Evolutionary conservation across 1,140 invertebrate species (phyloP), one percentile per base, ranked within the genome.

Genomic region (Dinothrombium tinctorium): DNA sequence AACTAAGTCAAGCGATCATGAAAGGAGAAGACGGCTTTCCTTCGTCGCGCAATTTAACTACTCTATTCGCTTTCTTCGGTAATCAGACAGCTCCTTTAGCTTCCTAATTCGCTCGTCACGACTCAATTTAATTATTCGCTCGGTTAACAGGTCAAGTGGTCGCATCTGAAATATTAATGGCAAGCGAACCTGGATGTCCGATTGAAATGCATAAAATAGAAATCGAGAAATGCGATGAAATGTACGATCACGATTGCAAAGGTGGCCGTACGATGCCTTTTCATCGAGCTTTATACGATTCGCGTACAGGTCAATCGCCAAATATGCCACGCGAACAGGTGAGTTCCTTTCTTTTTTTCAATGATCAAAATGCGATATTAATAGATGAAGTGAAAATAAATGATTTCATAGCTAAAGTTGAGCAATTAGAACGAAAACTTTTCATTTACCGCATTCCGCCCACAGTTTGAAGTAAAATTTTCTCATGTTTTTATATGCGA

Each of bases 241-340:
- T 92, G 69, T 96, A 92, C 58, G 89, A 95, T 60, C 69, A 72
- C 40, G 73, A 87, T 38, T 92, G 87, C 56, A 65, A 69, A 35
- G 89, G 89, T 5, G 72, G 75, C 48, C 37, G 47, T 50, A 78
- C 74, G 54, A 94, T 96, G 67, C 92, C 92, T 0, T 96, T 96
- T 57, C 74, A 87, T 50, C 63, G 90, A 39, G 82, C 86, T 0
- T 74, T 75, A 24, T 98, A 96, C 52, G 89, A 96, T 58, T 69
- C 74, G 24, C 66, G 65, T 31, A 96, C 90, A 1, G 92, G 92
- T 22, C 83, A 89, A 58, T 94, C 86, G 50, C 87, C 90, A 0
- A 96, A 96, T 57, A 83, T 74, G 50, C 92, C 92, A 0, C 64
- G 92, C 45, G 84, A 94, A 66, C 90, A 95, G 72, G 86, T 92